phyloP scores from a whole-genome alignment of 2,113 vertebrate species.

The Tragelaphus imberbis region DNA sequence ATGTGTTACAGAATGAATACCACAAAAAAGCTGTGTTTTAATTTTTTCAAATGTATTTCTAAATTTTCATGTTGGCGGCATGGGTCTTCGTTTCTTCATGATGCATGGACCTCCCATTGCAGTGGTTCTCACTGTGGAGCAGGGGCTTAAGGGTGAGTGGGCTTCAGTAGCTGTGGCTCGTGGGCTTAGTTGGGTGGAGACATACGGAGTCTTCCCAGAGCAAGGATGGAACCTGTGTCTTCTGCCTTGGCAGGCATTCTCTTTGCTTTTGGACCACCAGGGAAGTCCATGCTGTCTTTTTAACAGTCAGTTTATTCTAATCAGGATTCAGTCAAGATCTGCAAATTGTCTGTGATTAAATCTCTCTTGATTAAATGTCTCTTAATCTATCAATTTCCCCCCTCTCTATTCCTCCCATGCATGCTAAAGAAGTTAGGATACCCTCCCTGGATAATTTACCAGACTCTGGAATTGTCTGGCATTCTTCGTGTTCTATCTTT shows the following conservation, averaged over 20 bases:
- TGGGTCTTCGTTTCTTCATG: rapidly evolving
- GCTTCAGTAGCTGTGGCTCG: background rate
- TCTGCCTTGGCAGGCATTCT: background rate
- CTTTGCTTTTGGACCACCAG: background rate
- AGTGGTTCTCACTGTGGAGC: background rate
- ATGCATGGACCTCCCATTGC: rapidly evolving
- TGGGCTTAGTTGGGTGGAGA: background rate
- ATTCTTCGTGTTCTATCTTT: background rate
- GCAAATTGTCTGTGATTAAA: background rate
- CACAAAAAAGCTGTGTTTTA: background rate
- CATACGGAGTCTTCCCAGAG: background rate
- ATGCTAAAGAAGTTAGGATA: background rate
- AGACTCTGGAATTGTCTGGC: background rate
- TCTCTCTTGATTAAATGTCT: background rate
- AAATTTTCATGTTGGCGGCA: background rate
- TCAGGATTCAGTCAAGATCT: background rate
- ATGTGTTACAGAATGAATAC: background rate
- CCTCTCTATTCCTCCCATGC: background rate
- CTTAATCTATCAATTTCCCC: background rate
- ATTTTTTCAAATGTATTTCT: background rate
- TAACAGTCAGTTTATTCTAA: background rate
- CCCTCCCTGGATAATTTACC: background rate
- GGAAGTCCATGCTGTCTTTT: background rate
- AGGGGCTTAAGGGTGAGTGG: background rate
- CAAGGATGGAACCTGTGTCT: background rate